Conservation (phyloP, 2,113 vertebrate species). For the Phoxinus phoxinus region DNA sequence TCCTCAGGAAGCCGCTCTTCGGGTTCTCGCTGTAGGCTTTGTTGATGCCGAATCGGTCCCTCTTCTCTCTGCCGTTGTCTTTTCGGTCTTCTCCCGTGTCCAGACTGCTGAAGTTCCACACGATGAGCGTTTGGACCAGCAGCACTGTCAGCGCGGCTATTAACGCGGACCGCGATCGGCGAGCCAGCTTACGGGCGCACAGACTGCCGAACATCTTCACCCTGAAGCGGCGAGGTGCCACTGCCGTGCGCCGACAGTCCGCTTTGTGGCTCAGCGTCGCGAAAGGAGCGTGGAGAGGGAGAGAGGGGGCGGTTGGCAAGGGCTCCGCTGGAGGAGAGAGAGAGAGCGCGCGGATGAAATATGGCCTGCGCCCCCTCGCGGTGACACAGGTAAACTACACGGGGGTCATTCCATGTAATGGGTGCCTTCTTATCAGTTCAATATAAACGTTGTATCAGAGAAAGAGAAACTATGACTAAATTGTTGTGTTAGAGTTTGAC, state of each 20-base stretch:
- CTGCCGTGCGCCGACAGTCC: slow-evolving; percentile 68
- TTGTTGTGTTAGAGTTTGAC: not conserved
- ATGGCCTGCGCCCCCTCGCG: slow-evolving; percentile 44
- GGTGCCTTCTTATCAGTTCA: not conserved
- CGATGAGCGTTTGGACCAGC: slow-evolving; percentile 92
- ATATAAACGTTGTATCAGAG: not conserved
- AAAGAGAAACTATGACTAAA: not conserved
- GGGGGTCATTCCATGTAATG: not conserved
- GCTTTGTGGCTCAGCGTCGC: slow-evolving; percentile 60
- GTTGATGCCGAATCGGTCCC: slow-evolving; percentile 72
- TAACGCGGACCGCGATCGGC: slow-evolving; percentile 87
- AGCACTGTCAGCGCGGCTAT: slow-evolving; percentile 86
- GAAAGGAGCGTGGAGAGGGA: slow-evolving; percentile 34
- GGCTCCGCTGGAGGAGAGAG: slow-evolving; percentile 44
- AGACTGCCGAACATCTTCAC: slow-evolving; percentile 81
- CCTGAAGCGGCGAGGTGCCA: slow-evolving; percentile 61
- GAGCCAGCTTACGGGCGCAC: slow-evolving; percentile 88
- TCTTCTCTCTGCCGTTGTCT: slow-evolving; percentile 73
- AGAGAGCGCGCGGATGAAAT: not conserved
- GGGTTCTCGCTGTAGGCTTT: slow-evolving; percentile 69
- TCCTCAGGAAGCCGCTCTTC: slow-evolving; percentile 65
- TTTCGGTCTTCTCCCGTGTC: slow-evolving; percentile 82
- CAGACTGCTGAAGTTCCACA: slow-evolving; percentile 96
- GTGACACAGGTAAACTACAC: slow-evolving; percentile 8
- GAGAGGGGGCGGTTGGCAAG: slow-evolving; percentile 52